A percentile compares a stretch with the other conserved stretches of the same genome.
These are phyloP conservation scores for Lepidostoma basale DNA, from an alignment of 1,140 invertebrate species.

Conservation along the genomic window DNA sequence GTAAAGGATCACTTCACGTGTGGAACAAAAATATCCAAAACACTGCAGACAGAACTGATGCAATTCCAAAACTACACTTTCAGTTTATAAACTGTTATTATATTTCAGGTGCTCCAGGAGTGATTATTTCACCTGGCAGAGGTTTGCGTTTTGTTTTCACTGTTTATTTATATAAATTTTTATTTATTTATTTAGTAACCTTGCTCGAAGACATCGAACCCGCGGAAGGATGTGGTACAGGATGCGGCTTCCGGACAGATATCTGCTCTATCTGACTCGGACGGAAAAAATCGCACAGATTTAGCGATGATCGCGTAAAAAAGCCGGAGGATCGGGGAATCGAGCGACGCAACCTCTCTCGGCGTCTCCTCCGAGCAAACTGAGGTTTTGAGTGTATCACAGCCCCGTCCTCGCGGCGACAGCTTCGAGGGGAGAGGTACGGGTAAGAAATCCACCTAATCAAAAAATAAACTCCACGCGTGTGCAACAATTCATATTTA, in stretches of 20 bases:
- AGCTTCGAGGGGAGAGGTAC: not conserved
- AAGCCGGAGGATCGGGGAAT: not conserved
- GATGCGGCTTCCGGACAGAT: constrained; percentile 23
- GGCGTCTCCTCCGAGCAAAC: constrained; percentile 11
- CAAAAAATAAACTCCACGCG: not conserved
- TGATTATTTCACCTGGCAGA: not conserved
- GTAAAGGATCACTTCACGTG: not conserved
- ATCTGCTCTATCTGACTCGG: constrained; percentile 14
- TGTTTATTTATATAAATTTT: not conserved
- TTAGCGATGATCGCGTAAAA: constrained; percentile 18
- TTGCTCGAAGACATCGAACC: not conserved
- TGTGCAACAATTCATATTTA: not conserved
- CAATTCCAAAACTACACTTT: not conserved
- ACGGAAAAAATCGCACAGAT: constrained; percentile 21
- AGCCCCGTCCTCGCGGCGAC: constrained; percentile 8
- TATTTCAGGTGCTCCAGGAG: not conserved
- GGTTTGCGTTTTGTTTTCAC: not conserved
- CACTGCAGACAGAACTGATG: too few relatives aligned
- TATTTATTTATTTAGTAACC: not conserved
- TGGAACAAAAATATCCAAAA: too few relatives aligned
- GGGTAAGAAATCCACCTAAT: not conserved
- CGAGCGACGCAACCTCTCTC: not conserved
- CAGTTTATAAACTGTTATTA: not conserved
- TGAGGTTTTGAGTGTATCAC: constrained; percentile 16
- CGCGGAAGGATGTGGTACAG: constrained; percentile 6